Evolutionary conservation across 23 tunicate species (phyloP).

Genomic region (Corella eumyota): DNA sequence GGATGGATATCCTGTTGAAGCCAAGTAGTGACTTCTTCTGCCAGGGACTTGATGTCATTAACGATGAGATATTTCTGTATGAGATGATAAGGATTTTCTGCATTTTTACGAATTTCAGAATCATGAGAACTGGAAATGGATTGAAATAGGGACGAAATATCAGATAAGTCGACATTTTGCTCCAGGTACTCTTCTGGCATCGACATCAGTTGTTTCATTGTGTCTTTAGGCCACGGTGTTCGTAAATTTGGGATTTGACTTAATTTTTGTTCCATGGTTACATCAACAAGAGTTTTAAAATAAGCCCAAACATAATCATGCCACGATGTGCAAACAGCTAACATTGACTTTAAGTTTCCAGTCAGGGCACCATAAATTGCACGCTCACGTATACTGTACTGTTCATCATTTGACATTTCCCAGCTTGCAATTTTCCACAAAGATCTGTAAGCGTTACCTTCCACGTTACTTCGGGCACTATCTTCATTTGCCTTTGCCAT

Average conservation of each 20-base stretch:
- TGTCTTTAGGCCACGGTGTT: constrained; percentile 34
- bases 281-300: constrained; percentile 70
- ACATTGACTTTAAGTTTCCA: constrained; percentile 79
- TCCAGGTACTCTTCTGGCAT: constrained; percentile 68
- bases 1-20: constrained; percentile 19
- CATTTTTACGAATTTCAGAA: constrained; percentile 16
- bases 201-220: constrained; percentile 2
- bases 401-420: constrained; percentile 63
- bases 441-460: constrained; percentile 72
- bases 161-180: constrained; percentile 38
- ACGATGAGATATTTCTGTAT: constrained; percentile 65
- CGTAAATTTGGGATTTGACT: constrained; percentile 18
- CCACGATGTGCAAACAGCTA: constrained; percentile 59
- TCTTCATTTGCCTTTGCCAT: constrained; percentile 18
- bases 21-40: constrained; percentile 33
- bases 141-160: constrained; percentile 30
- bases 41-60: constrained; percentile 36
- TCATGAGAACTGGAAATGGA: constrained; percentile 24
- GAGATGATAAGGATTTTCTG: constrained; percentile 45
- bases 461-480: constrained; percentile 31
- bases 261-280: constrained; percentile 35
- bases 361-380: constrained; percentile 81
- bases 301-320: constrained; percentile 80
- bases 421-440: constrained; percentile 82
- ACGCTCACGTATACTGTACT: constrained; percentile 34